These are phyloP conservation scores for Semotilus atromaculatus DNA, from an alignment of 2,797 vertebrate species.

Conservation along the genomic window DNA sequence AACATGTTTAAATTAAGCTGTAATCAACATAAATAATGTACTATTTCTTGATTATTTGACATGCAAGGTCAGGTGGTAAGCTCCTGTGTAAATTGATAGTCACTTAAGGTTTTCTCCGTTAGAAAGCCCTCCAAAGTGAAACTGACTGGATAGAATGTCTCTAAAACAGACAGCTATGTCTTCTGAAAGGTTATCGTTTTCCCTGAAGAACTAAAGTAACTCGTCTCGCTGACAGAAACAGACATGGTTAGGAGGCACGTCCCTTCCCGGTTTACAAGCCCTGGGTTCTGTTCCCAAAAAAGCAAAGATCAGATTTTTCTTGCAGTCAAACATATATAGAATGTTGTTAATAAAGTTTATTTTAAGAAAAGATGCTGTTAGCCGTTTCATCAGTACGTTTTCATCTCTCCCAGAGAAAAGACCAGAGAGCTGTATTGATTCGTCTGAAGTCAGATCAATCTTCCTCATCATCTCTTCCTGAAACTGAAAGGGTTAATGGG, in stretches of 20 bases:
- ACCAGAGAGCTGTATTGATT: constrained; percentile 18
- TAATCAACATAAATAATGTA: neutral
- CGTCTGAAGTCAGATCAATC: neutral
- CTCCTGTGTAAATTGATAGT: neutral
- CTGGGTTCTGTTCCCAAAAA: neutral
- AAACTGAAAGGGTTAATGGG: constrained; percentile 56
- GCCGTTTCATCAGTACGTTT: neutral
- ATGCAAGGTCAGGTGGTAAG: neutral
- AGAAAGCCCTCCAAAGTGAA: neutral
- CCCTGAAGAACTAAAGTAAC: neutral
- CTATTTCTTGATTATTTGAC: neutral
- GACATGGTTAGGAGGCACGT: neutral
- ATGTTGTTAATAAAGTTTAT: neutral
- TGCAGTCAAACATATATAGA: neutral
- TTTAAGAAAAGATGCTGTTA: neutral
- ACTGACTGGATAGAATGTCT: neutral
- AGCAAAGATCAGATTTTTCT: neutral
- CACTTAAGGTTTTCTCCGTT: neutral
- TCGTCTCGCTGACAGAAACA: neutral
- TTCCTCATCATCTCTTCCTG: constrained; percentile 23
- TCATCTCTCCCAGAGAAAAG: neutral
- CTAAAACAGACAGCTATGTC: constrained; percentile 1
- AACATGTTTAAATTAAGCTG: neutral
- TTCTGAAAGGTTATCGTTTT: constrained; percentile 5
- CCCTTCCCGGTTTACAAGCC: neutral